Evolutionary conservation across 2,113 vertebrate species (phyloP), one percentile per base, ranked within the genome.

Genomic region (Dolichotis patagonum): DNA sequence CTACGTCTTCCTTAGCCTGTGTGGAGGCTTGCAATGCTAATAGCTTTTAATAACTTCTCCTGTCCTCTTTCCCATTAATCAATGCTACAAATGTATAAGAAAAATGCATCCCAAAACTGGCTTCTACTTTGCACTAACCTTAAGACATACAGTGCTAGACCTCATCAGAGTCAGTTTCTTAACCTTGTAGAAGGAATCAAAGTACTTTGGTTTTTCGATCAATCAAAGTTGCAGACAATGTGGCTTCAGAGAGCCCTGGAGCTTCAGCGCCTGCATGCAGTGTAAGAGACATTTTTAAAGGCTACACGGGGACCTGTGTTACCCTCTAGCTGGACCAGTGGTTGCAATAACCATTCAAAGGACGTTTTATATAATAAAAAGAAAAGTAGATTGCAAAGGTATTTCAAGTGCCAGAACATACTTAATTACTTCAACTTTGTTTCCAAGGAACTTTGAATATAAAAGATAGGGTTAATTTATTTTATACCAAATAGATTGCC

Each of bases 381-480:
- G 32, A 35, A 67, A 24, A 81, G 58, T 5, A 54, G 89, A 85
- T 82, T 82, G 1, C 13, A 63, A 1, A 35, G n/a, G 82, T 54
- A 32, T 28, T 82, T 63, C 13, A 81, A 41, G 54, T 54, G 2
- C 54, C 54, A 71, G 30, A 14, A 54, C 88, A 87, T 5, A 20
- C 30, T 49, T 80, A 87, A 89, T 22, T 73, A 9, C 41, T 81
- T 93, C 52, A 52, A 43, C 52, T 95, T 56, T 16, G 71, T 84
- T 95, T 83, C 56, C 30, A 88, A 94, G 32, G 58, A 62, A 24
- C 28, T 85, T 54, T 78, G 32, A 82, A 73, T n/a, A 41, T 41
- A 88, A 77, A 94, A 91, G 56, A 82, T 85, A 83, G 78, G 62
- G 91, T 97, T 96, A 95, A 93, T 77, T 96, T 94, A 80, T 78